phyloP scores from a whole-genome alignment of 2,113 vertebrate genomes.

The Cinclus mexicanus region DNA sequence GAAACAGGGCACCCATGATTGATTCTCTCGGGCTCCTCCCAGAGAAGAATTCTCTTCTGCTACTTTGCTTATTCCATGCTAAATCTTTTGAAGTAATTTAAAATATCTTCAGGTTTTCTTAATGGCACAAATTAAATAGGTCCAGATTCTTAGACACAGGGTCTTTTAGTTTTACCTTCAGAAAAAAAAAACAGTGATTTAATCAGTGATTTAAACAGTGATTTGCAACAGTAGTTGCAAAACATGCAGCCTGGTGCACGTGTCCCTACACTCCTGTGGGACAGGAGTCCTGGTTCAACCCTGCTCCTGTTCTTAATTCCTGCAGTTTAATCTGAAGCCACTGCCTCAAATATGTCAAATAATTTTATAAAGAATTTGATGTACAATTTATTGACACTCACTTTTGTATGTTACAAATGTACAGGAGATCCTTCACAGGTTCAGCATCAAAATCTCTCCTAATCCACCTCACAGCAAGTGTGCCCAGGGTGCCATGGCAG shows the following conservation, averaged over 20 bases:
- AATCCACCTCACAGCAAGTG: not conserved
- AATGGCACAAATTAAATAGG: not conserved
- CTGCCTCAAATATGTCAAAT: not conserved
- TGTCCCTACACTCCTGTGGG: not conserved
- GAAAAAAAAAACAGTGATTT: not conserved
- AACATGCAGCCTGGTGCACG: fast-evolving
- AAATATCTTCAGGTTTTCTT: not conserved
- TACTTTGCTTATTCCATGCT: not conserved
- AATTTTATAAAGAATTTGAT: not conserved
- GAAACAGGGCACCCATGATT: not conserved
- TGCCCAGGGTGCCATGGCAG: not conserved
- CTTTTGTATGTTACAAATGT: not conserved
- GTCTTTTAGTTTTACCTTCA: not conserved
- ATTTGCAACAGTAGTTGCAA: not conserved
- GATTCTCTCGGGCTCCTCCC: not conserved
- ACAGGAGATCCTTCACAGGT: not conserved
- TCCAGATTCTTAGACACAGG: not conserved
- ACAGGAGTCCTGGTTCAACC: not conserved
- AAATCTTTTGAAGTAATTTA: not conserved
- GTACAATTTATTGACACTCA: not conserved
- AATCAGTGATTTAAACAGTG: too few relatives aligned
- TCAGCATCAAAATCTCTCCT: not conserved
- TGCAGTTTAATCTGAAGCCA: not conserved
- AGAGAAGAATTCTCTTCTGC: not conserved
- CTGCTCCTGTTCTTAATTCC: not conserved